Percentiles rank a stretch among this genome's conserved stretches.
These are phyloP conservation scores for Mylabris sibirica DNA, from an alignment of 2,888 invertebrate species.

Conservation along the genomic window DNA sequence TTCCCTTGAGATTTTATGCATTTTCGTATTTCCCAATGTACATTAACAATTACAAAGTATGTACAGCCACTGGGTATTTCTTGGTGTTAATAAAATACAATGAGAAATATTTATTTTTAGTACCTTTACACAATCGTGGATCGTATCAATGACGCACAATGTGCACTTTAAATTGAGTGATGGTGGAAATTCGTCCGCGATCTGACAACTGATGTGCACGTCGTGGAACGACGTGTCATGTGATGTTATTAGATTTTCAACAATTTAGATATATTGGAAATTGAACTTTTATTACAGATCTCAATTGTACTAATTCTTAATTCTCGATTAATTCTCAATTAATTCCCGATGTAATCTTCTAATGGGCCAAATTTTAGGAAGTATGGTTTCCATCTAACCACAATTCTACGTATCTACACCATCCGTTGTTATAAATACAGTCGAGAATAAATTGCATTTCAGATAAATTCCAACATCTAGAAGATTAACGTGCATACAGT, in stretches of 20 bases:
- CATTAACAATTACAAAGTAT: too few relatives aligned
- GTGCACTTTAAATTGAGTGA: background rate
- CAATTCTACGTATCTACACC: background rate
- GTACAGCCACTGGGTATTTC: background rate
- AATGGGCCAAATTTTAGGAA: background rate
- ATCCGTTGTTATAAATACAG: background rate
- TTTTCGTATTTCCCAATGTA: too few relatives aligned
- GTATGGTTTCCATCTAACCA: background rate
- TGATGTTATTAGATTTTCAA: too few relatives aligned
- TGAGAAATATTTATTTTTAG: background rate
- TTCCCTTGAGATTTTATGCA: too few relatives aligned
- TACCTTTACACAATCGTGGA: too few relatives aligned
- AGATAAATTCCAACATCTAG: background rate
- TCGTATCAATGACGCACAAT: background rate
- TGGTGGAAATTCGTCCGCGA: too few relatives aligned
- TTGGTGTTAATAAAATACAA: background rate
- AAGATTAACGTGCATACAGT: background rate
- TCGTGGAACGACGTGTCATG: too few relatives aligned
- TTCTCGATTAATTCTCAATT: background rate
- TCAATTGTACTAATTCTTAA: too few relatives aligned
- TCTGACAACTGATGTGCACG: too few relatives aligned
- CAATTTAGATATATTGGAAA: too few relatives aligned
- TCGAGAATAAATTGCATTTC: background rate
- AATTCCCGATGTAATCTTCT: background rate
- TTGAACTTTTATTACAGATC: too few relatives aligned